Evolutionary conservation across 1,140 invertebrate species (phyloP).

Genomic region (Antheraea mylitta): DNA sequence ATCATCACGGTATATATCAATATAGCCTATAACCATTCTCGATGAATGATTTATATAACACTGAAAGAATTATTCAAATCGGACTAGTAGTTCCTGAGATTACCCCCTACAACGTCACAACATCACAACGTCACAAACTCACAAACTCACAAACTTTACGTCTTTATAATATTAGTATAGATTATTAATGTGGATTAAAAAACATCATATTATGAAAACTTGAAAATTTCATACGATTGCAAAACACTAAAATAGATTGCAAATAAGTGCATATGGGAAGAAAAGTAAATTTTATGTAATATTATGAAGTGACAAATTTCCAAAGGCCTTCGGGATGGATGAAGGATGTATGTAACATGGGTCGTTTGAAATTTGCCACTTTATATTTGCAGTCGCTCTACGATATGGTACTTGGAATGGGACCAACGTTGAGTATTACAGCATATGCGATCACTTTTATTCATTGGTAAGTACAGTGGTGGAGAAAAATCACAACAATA

Average conservation of each 20-base stretch:
- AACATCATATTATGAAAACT: background rate
- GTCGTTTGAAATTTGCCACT: background rate
- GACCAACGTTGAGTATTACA: slow-evolving; percentile 18
- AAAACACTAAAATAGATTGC: background rate
- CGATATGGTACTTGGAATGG: slow-evolving; percentile 24
- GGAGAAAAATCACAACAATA: background rate
- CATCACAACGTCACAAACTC: too few species aligned
- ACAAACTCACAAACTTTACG: too few species aligned
- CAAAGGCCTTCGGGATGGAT: background rate
- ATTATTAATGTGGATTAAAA: too few species aligned
- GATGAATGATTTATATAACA: too few species aligned
- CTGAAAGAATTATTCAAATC: too few species aligned
- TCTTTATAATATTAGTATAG: too few species aligned
- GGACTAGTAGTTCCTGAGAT: too few species aligned
- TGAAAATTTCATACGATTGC: background rate
- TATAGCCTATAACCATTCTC: too few species aligned
- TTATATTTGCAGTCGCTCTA: background rate
- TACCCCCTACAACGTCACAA: too few species aligned
- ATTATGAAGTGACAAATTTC: background rate
- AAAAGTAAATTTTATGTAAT: background rate
- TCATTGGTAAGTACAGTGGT: slow-evolving; percentile 1
- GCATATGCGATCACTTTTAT: slow-evolving; percentile 10
- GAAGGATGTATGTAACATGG: background rate
- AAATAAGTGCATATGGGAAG: background rate
- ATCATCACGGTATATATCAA: too few species aligned